These are phyloP conservation scores for Chrysomela aeneicollis DNA, from an alignment of 2,888 invertebrate genomes.

Conservation along the genomic window DNA sequence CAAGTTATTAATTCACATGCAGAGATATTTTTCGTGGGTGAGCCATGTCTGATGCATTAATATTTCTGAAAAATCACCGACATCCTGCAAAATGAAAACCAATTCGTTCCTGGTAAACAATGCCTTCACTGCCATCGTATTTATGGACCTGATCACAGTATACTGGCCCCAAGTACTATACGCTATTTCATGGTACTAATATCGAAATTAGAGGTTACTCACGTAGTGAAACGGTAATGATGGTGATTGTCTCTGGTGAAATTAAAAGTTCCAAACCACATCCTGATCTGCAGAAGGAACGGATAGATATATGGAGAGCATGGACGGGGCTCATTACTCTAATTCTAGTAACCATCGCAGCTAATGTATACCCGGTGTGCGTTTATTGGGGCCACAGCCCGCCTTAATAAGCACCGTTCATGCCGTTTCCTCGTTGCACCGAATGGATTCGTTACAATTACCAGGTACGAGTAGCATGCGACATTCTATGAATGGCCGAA, in stretches of 20 bases:
- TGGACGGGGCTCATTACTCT: constrained; percentile 51
- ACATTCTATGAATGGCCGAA: constrained; percentile 37
- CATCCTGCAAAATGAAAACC: too few relatives aligned
- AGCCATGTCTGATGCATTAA: too few relatives aligned
- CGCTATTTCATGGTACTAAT: constrained; percentile 49
- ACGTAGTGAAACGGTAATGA: constrained; percentile 44
- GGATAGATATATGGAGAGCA: constrained; percentile 33
- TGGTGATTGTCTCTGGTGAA: constrained; percentile 43
- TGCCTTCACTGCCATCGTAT: too few relatives aligned
- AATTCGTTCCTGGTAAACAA: too few relatives aligned
- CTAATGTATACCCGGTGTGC: constrained; percentile 54
- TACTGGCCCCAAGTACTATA: too few relatives aligned
- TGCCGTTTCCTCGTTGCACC: constrained; percentile 55
- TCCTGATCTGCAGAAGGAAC: constrained; percentile 40
- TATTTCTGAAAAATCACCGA: too few relatives aligned
- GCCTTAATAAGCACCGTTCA: constrained; percentile 57
- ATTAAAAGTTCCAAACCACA: constrained; percentile 46
- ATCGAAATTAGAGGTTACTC: constrained; percentile 47
- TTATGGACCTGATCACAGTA: too few relatives aligned
- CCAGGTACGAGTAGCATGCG: constrained; percentile 36
- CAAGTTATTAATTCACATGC: too few relatives aligned
- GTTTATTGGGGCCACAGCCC: constrained; percentile 56
- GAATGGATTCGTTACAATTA: constrained; percentile 51
- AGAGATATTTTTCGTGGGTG: too few relatives aligned
- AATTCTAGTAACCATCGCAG: constrained; percentile 54